Evolutionary conservation across 1,140 invertebrate genomes (phyloP).

Genomic region (Monochamus saltuarius): DNA sequence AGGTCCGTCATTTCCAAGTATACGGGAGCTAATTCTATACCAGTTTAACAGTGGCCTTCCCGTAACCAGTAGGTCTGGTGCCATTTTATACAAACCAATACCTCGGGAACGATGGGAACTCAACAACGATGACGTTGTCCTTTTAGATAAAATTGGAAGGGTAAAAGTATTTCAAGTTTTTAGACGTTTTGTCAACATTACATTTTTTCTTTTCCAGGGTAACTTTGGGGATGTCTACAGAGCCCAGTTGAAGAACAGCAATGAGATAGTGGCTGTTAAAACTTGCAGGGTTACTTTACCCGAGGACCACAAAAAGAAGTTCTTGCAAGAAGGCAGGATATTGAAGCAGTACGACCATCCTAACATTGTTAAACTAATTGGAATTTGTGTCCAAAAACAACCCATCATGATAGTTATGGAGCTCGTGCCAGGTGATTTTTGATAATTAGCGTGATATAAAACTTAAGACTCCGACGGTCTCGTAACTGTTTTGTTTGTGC

Average conservation of each 20-base stretch:
- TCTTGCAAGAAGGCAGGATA: constrained; percentile 93
- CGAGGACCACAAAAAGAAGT: constrained; percentile 95
- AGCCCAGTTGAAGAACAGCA: constrained; percentile 79
- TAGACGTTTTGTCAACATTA: too few species aligned
- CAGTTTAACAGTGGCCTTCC: constrained; percentile 81
- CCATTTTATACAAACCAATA: constrained; percentile 83
- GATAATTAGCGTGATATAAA: too few species aligned
- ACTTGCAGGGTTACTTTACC: constrained; percentile 91
- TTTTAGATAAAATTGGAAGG: constrained; percentile 92
- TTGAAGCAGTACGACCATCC: constrained; percentile 96
- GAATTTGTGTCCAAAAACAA: constrained; percentile 96
- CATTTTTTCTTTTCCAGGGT: constrained; percentile 63
- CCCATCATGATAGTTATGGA: constrained; percentile 99
- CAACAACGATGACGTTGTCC: constrained; percentile 91
- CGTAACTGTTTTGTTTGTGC: too few species aligned
- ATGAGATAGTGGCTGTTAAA: constrained; percentile 91
- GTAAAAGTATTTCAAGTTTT: constrained; percentile 54
- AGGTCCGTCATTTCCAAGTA: constrained; percentile 88
- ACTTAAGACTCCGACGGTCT: too few species aligned
- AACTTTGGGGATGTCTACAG: constrained; percentile 98
- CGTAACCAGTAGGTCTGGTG: constrained; percentile 89
- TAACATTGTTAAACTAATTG: constrained; percentile 95
- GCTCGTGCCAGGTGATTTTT: constrained; percentile 78
- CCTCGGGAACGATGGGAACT: constrained; percentile 93
- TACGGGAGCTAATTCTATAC: constrained; percentile 86